A percentile compares a stretch with the other conserved stretches of the same genome.
Conservation (phyloP, 1,140 invertebrate species). For the Drosophila subpulchrella region DNA sequence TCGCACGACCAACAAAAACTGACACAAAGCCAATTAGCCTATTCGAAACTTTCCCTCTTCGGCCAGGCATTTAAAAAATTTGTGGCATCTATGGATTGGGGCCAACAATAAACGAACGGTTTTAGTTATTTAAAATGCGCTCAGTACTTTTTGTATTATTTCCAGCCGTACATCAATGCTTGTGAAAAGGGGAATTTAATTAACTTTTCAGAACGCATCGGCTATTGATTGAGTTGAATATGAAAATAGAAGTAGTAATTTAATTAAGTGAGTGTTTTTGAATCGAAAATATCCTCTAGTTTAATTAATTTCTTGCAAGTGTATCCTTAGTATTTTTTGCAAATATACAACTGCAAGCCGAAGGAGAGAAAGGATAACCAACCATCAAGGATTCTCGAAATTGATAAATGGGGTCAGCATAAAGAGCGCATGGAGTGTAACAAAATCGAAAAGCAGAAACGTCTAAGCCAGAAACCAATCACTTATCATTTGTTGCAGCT, state of each 20-base stretch:
- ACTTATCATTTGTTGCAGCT: conserved; percentile 39
- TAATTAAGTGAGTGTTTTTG: conserved; percentile 16
- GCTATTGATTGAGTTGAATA: not conserved
- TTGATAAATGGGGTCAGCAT: conserved; percentile 38
- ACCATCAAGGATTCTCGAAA: conserved; percentile 19
- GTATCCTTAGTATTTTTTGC: not conserved
- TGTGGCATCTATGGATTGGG: conserved; percentile 4
- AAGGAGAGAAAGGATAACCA: conserved; percentile 20
- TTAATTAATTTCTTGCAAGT: conserved; percentile 9
- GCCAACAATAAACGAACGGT: not conserved
- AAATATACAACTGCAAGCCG: not conserved
- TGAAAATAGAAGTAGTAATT: not conserved
- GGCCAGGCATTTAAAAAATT: not conserved
- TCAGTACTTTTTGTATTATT: conserved; percentile 5
- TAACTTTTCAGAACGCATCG: conserved; percentile 29
- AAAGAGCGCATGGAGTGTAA: conserved; percentile 8
- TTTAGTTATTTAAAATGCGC: conserved; percentile 14
- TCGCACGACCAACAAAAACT: conserved; percentile 10
- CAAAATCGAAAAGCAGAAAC: conserved; percentile 22
- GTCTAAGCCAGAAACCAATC: conserved; percentile 41
- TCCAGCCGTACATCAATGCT: conserved; percentile 4
- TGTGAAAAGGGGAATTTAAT: conserved; percentile 26
- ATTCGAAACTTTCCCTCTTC: conserved; percentile 6
- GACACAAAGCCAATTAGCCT: conserved; percentile 45
- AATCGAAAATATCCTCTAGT: too few species aligned